phyloP scores from a whole-genome alignment of 2,113 vertebrate genomes.

The Pachycephala philippinensis region DNA sequence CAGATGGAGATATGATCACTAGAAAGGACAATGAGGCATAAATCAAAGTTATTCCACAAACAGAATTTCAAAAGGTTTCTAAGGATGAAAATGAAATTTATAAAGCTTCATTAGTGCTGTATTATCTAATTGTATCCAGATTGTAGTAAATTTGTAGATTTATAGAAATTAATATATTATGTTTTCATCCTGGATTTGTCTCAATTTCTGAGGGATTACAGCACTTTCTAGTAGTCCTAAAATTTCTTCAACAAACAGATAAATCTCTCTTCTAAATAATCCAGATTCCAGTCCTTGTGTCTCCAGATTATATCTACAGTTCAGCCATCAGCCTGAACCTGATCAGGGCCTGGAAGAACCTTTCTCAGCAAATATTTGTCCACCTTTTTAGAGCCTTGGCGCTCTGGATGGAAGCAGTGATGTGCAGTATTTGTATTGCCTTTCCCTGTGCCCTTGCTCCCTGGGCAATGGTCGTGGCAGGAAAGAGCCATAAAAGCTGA shows the following conservation, averaged over 20 bases:
- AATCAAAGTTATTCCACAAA: slow-evolving; percentile 9
- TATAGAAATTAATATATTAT: not conserved
- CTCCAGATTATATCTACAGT: not conserved
- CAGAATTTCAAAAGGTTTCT: not conserved
- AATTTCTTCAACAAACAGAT: not conserved
- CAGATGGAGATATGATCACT: slow-evolving; percentile 20
- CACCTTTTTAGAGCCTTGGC: slow-evolving; percentile 21
- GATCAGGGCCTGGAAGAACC: not conserved
- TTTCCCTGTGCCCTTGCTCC: not conserved
- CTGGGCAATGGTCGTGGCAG: not conserved
- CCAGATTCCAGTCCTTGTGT: not conserved
- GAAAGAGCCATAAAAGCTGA: not conserved
- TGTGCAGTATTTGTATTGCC: slow-evolving; percentile 30
- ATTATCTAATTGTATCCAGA: not conserved
- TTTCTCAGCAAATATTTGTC: slow-evolving; percentile 41
- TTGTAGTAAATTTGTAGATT: not conserved
- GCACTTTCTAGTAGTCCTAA: not conserved
- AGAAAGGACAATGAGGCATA: not conserved
- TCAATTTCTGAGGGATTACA: not conserved
- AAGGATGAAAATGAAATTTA: not conserved
- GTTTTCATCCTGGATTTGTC: not conserved
- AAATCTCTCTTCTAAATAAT: not conserved
- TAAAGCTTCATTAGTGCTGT: not conserved
- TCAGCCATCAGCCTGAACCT: not conserved
- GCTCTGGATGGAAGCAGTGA: not conserved